Base-by-base conservation (phyloP, 2,113 vertebrate genomes). In the Marcusenius ussheri region DNA sequence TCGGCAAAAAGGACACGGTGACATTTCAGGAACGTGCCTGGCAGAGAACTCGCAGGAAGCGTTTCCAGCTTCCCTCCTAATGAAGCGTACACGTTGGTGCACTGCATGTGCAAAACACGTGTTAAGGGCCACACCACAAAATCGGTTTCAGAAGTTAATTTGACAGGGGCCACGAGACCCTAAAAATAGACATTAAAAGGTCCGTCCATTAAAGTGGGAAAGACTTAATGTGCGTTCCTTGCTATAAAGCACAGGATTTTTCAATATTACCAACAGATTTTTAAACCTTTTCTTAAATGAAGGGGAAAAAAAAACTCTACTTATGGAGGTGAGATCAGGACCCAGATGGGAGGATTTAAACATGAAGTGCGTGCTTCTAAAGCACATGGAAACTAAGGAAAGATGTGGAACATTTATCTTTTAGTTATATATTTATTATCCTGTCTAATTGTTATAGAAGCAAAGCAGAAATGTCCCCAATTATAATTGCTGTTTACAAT, bases 171-270 rank as follows among this genome's bases (percentile, higher is more conserved):
- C 83, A 21, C 2, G 21, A 8, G 46, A n/a, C 39, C 39, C 21
- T 84, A 84, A 45, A 84, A 70, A 70, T 70, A 70, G 62, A 31
- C 62, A 70, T 70, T 70, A 70, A 70, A 70, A 70, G 62, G 62
- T 27, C 27, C 3, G 62, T 31, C 62, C 45, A 46, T 84, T 84
- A 45, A 46, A 84, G 62, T 31, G 62, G 62, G n/a, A 31, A 70
- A 70, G 62, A 70, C 62, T 47, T 84, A 45, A 47, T 84, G 83
- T 84, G 19, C 45, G 24, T 84, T 31, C 62, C 62, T 46, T 84
- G 83, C 39, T 45, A 47, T 11, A 24, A 84, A 45, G 80, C 39
- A n/a, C 15, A 47, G 83, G 83, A 84, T 11, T 24, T 84, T 47
- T 49, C 83, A 47, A 24, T 13, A 31, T 39, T 77, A 27, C 70